phyloP scores from a whole-genome alignment of 1,140 invertebrate genomes.

The Caerostris extrusa region DNA sequence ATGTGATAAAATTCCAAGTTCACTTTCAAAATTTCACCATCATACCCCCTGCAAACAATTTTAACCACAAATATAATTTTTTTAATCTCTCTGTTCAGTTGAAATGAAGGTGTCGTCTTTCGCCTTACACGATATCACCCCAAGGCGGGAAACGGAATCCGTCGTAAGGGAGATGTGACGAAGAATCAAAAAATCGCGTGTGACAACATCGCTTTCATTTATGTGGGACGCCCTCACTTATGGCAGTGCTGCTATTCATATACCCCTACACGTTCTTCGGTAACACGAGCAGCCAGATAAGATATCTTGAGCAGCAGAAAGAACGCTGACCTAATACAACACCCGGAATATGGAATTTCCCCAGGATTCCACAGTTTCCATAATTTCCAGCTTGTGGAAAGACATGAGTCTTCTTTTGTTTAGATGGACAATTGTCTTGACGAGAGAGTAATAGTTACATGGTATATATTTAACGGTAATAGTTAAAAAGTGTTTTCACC shows the following conservation, averaged over 20 bases:
- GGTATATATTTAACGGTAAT: too few relatives aligned
- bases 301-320: slow-evolving; percentile 6
- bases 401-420: too few relatives aligned
- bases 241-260: slow-evolving; percentile 24
- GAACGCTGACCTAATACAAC: slow-evolving; percentile 49
- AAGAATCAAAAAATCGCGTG: slow-evolving; percentile 50
- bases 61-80: neutral
- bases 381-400: neutral
- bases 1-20: too few relatives aligned
- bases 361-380: slow-evolving; percentile 7
- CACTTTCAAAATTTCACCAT: too few relatives aligned
- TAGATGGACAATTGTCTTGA: too few relatives aligned
- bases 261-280: slow-evolving; percentile 51
- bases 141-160: neutral
- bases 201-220: slow-evolving; percentile 55
- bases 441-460: too few relatives aligned
- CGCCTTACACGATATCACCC: neutral
- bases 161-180: neutral
- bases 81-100: neutral
- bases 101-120: neutral
- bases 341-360: slow-evolving; percentile 51
- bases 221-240: slow-evolving; percentile 27
- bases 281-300: slow-evolving; percentile 57
- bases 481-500: too few relatives aligned
- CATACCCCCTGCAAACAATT: too few relatives aligned